phyloP scores from a whole-genome alignment of 2,888 invertebrate genomes.

The Chrysolina americana region DNA sequence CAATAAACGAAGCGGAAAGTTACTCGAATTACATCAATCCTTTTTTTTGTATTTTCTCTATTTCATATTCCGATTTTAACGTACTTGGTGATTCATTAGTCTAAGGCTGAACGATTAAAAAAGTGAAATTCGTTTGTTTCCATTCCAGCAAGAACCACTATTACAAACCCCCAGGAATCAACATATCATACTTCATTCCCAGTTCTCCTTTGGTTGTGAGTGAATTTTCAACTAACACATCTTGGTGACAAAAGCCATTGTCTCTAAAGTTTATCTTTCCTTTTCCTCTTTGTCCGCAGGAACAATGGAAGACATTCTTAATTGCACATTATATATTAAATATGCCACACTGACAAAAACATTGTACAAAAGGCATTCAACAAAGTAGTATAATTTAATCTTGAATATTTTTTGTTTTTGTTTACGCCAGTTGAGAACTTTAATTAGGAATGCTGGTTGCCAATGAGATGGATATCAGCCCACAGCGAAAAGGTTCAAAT shows the following conservation, averaged over 20 bases:
- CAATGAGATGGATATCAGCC: too few species aligned
- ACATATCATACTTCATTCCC: too few species aligned
- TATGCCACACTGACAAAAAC: slow-evolving; percentile 62
- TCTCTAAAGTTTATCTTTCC: slow-evolving; percentile 63
- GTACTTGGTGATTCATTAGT: too few species aligned
- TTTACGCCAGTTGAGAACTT: background rate
- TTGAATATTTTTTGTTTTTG: slow-evolving; percentile 26
- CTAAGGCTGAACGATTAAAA: too few species aligned
- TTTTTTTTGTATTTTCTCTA: too few species aligned
- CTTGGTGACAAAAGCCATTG: slow-evolving; percentile 63
- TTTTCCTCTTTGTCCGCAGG: slow-evolving; percentile 58
- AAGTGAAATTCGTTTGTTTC: too few species aligned
- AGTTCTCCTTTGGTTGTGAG: slow-evolving; percentile 42
- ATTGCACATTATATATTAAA: slow-evolving; percentile 66
- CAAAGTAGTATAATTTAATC: slow-evolving; percentile 49
- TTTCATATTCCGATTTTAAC: too few species aligned
- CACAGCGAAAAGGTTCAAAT: too few species aligned
- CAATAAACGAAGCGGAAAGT: too few species aligned
- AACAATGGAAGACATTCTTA: slow-evolving; percentile 64
- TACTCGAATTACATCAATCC: too few species aligned
- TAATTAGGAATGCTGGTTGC: background rate
- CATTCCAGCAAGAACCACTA: too few species aligned
- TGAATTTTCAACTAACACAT: slow-evolving; percentile 60
- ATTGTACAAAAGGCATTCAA: slow-evolving; percentile 56
- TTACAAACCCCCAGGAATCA: too few species aligned